Evolutionary conservation across 2,888 invertebrate genomes (phyloP), one percentile per base, ranked within the genome.

Genomic region (Latheticus oryzae): DNA sequence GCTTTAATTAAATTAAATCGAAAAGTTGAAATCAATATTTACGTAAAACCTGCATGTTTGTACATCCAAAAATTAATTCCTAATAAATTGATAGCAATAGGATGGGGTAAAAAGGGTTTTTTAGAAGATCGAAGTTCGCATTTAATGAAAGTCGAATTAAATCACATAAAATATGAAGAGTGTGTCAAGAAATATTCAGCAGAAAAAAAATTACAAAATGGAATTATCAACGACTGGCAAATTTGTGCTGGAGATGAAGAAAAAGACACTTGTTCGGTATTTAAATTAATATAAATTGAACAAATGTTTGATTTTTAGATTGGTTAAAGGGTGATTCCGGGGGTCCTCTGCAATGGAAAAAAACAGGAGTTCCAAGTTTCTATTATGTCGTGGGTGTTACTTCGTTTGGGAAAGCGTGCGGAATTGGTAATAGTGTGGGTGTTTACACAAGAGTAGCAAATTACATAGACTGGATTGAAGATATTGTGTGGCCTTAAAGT

Each of bases 391-490:
- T 81, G 12, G 82, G 82, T 1, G 59, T 82, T 1, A 82, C 81
- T 8, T 81, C 67, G 64, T 76, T 77, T 64, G 78, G 81, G 28
- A 76, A 69, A 68, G 70, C 69, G 8, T 77, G 65, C 75, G 81
- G 68, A 63, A 73, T 60, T 60, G 65, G 60, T 3, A 63, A 65
- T 5, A 64, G 71, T 26, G 80, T 81, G 3, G 81, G 79, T 4
- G 73, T 81, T n/a, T 82, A 80, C 55, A 78, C 80, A 3, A 73
- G 77, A 50, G 79, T 81, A 1, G 77, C 74, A n/a, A 11, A 73
- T 50, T 81, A 78, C 60, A 13, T 81, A 1, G 62, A 77, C 1
- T 82, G 82, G 82, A 77, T 82, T 43, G 81, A 81, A 64, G 67
- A 69, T 15, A 69, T 68, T 19, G 76, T 81, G n/a, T 82, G 81